Evolutionary conservation across 1,140 invertebrate species (phyloP).

Genomic region (Uloborus diversus): DNA sequence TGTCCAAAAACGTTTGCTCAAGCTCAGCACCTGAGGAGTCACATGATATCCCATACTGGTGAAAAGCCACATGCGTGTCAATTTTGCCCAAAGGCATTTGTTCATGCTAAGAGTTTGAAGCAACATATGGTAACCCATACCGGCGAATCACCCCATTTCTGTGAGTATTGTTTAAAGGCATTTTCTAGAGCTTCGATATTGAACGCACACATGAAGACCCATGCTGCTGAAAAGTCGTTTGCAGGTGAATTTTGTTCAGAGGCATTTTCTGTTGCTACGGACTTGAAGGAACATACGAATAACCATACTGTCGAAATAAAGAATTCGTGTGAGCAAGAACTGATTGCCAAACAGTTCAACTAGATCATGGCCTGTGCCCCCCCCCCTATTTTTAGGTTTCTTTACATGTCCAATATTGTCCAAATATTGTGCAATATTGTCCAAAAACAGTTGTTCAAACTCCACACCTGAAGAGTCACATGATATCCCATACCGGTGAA

Average conservation of each 20-base stretch:
- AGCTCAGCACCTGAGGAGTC: neutral
- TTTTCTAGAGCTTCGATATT: conserved; percentile 70
- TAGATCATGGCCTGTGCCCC: too few species aligned
- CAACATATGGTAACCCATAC: conserved; percentile 65
- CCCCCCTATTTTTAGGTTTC: too few species aligned
- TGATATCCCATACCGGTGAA: neutral
- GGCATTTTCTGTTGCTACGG: neutral
- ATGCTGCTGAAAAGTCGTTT: conserved; percentile 71
- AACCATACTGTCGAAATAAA: neutral
- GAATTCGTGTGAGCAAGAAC: neutral
- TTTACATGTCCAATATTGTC: too few species aligned
- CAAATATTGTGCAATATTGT: neutral
- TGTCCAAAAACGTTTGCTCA: too few species aligned
- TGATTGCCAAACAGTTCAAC: too few species aligned
- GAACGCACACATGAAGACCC: conserved; percentile 68
- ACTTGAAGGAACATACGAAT: neutral
- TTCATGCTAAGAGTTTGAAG: neutral
- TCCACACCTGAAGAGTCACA: neutral
- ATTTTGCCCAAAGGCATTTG: neutral
- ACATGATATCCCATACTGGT: neutral
- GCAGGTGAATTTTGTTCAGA: conserved; percentile 66
- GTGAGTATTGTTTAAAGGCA: conserved; percentile 69
- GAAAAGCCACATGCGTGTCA: neutral
- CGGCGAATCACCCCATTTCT: conserved; percentile 66
- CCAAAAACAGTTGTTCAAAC: neutral